phyloP scores from a whole-genome alignment of 2,113 vertebrate species.

The Paramormyrops kingsleyae region DNA sequence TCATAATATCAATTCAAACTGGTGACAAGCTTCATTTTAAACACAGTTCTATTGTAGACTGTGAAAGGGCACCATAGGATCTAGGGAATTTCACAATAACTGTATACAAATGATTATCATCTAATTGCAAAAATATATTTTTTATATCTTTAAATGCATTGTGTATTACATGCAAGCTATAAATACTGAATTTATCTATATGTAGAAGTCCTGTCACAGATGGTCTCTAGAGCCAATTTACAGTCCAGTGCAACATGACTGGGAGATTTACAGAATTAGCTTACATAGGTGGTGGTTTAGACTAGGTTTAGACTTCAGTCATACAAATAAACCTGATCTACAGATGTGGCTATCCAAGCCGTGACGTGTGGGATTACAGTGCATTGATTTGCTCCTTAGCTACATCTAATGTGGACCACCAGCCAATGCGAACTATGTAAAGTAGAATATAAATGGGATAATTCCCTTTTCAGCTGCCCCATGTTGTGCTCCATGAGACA shows the following conservation, averaged over 20 bases:
- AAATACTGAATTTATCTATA: background rate
- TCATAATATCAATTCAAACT: background rate
- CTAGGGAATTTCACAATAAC: background rate
- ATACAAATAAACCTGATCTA: background rate
- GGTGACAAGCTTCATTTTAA: background rate
- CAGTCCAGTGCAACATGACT: background rate
- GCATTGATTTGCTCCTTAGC: background rate
- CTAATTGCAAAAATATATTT: background rate
- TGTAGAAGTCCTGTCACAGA: background rate
- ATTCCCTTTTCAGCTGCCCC: background rate
- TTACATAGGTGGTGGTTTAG: background rate
- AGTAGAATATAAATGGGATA: background rate
- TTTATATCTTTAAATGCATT: background rate
- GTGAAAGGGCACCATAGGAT: background rate
- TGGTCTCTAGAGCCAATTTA: background rate
- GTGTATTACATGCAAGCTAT: background rate
- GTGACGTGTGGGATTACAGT: background rate
- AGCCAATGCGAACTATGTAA: background rate
- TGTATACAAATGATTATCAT: background rate
- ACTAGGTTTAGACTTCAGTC: background rate
- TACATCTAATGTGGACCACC: background rate
- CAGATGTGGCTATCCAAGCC: background rate
- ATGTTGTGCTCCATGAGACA: background rate
- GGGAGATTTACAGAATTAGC: background rate
- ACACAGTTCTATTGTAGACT: background rate